Conservation (phyloP, 92 coral and sea anemone genomes). For the Micromussa lordhowensis region DNA sequence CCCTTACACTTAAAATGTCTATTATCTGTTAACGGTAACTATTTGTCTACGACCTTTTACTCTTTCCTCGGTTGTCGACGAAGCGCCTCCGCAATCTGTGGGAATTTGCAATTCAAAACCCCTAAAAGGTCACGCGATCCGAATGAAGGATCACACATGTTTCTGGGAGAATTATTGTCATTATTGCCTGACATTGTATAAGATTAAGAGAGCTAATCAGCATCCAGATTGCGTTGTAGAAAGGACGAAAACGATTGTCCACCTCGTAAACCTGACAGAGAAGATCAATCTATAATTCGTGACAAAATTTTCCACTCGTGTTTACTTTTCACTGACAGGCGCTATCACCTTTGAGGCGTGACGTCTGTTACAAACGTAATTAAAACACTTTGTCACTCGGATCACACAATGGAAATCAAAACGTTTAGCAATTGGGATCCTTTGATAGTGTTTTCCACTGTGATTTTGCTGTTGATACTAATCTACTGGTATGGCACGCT, state of each 20-base stretch:
- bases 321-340: neutral
- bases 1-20: no score
- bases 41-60: no score
- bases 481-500: conserved; percentile 62
- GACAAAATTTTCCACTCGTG: neutral
- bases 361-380: neutral
- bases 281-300: neutral
- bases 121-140: no score
- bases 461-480: conserved; percentile 32
- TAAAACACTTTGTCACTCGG: neutral
- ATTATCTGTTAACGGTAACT: no score
- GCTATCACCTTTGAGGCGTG: neutral
- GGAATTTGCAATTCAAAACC: no score
- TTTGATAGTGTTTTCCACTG: conserved; percentile 2
- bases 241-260: neutral
- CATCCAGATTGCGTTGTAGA: neutral
- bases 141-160: neutral
- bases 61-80: no score
- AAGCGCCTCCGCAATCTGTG: no score
- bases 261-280: neutral
- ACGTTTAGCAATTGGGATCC: conserved; percentile 22
- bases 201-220: neutral
- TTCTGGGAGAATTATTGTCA: conserved; percentile 39
- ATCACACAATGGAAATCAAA: neutral
- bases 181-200: conserved; percentile 33